Percentiles rank a stretch among this genome's conserved stretches.
These are phyloP conservation scores for Coboldia fuscipes DNA, from an alignment of 1,140 invertebrate species.

Conservation along the genomic window DNA sequence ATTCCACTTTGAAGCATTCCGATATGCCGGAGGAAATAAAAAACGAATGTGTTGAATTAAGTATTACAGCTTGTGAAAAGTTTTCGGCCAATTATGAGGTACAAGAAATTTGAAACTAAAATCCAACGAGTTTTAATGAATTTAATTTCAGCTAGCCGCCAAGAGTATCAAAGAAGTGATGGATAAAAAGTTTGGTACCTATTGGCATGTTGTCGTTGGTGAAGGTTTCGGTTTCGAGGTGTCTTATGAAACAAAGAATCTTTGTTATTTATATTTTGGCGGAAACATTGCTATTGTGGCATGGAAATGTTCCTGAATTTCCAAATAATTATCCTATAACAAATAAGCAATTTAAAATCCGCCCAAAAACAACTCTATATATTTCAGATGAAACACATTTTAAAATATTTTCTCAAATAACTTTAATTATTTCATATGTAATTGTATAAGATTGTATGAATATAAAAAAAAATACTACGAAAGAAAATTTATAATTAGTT, in stretches of 20 bases:
- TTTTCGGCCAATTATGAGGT: conserved; percentile 64
- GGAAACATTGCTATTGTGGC: conserved; percentile 74
- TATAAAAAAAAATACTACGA: no score
- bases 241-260: conserved; percentile 71
- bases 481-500: no score
- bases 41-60: conserved; percentile 68
- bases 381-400: no score
- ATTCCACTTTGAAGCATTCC: conserved; percentile 28
- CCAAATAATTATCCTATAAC: not conserved
- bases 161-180: conserved; percentile 80
- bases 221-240: conserved; percentile 88
- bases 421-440: no score
- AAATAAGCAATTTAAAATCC: not conserved
- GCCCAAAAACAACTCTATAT: not conserved
- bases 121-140: not conserved
- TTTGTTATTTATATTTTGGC: conserved; percentile 82
- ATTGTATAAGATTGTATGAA: no score
- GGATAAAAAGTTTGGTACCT: conserved; percentile 84
- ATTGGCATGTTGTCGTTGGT: conserved; percentile 83
- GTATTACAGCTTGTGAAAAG: conserved; percentile 82
- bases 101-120: conserved; percentile 7
- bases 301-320: conserved; percentile 62
- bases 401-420: no score
- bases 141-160: conserved; percentile 34
- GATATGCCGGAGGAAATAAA: conserved; percentile 87